phyloP scores from a whole-genome alignment of 2,113 vertebrate species.

The Ageneiosus marmoratus region DNA sequence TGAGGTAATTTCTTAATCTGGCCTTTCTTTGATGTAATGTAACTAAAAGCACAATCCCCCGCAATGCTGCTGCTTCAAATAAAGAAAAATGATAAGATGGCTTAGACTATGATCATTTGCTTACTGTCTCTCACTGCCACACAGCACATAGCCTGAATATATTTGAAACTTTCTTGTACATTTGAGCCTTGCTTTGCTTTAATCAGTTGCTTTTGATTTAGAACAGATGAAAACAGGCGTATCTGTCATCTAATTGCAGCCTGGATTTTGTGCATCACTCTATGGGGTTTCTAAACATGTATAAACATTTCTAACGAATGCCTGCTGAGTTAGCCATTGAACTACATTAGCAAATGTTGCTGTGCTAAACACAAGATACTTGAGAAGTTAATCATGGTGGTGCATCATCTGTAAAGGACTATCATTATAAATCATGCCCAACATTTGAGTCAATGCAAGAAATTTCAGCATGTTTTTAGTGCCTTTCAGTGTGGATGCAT shows the following conservation, averaged over 20 bases:
- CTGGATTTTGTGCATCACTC: background rate
- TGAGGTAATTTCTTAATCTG: background rate
- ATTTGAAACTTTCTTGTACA: background rate
- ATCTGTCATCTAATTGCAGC: constrained; percentile 37
- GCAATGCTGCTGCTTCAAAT: background rate
- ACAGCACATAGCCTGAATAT: background rate
- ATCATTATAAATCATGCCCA: constrained; percentile 20
- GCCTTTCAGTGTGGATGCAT: background rate
- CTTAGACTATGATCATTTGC: background rate
- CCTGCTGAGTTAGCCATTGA: constrained; percentile 17
- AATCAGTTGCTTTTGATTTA: constrained; percentile 36
- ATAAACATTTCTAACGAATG: constrained; percentile 29
- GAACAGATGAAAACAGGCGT: constrained; percentile 27
- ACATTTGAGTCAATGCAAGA: background rate
- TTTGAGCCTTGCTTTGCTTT: constrained; percentile 5
- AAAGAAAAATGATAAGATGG: background rate
- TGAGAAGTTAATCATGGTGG: constrained; percentile 20
- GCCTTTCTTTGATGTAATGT: background rate
- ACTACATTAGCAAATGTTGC: background rate
- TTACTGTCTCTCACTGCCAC: background rate
- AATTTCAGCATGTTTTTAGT: background rate
- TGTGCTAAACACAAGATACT: background rate
- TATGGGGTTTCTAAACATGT: constrained; percentile 14
- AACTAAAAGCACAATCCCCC: background rate
- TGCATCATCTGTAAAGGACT: background rate